These are phyloP conservation scores for Scyliorhinus canicula DNA, from an alignment of 2,797 vertebrate genomes.

Conservation along the genomic window DNA sequence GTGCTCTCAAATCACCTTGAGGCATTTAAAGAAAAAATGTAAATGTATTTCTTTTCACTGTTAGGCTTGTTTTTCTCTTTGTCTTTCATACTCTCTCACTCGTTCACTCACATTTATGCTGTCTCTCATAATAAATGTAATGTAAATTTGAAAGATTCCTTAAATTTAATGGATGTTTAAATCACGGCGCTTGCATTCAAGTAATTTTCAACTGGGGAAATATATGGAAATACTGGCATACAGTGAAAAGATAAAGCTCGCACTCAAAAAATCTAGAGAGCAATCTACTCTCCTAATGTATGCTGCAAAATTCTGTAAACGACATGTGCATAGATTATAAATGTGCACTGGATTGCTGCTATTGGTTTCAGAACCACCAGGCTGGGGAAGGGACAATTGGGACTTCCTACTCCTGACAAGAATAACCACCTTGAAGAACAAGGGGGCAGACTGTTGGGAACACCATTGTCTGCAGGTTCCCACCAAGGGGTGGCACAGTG, in stretches of 20 bases:
- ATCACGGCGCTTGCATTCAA: not conserved
- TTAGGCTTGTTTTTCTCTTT: not conserved
- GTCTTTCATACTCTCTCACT: slow-evolving; percentile 51
- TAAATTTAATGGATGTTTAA: not conserved
- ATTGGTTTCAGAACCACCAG: not conserved
- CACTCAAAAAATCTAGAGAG: not conserved
- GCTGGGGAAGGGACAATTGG: not conserved
- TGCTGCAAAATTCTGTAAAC: not conserved
- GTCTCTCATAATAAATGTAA: not conserved
- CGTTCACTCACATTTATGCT: slow-evolving; percentile 47
- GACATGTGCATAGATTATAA: not conserved
- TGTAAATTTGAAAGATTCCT: not conserved
- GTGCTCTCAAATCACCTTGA: not conserved
- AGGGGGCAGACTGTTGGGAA: too few species aligned
- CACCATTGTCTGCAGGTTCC: too few species aligned
- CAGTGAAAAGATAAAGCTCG: not conserved
- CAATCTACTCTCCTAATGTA: not conserved
- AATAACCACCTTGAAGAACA: not conserved
- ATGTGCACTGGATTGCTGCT: not conserved
- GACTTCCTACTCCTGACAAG: not conserved
- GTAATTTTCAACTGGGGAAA: not conserved
- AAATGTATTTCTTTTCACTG: slow-evolving; percentile 1
- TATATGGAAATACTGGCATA: not conserved
- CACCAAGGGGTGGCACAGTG: too few species aligned
- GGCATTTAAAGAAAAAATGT: not conserved